Conservation (phyloP, 2,797 vertebrate species). For the Xenops minutus region DNA sequence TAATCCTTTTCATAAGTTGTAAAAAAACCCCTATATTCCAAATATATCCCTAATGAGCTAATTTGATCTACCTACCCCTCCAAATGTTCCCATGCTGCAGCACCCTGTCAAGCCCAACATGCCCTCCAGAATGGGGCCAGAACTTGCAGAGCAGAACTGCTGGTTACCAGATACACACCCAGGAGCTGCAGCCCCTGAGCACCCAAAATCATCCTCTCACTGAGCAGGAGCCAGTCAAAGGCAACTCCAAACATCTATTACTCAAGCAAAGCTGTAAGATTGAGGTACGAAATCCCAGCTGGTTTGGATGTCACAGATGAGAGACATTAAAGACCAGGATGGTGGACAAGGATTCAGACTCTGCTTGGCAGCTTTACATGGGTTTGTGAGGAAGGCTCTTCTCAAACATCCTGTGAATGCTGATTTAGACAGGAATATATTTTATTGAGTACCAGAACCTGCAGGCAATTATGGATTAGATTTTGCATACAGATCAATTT, state of each 20-base stretch:
- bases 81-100: neutral
- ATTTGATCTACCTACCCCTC: neutral
- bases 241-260: neutral
- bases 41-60: neutral
- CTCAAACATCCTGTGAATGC: neutral
- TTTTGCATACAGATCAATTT: neutral
- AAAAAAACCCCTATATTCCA: rapidly evolving
- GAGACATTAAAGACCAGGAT: neutral
- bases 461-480: neutral
- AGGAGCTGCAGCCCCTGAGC: neutral
- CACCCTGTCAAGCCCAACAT: neutral
- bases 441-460: neutral
- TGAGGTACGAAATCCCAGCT: neutral
- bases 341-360: neutral
- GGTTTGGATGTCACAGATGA: neutral
- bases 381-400: neutral
- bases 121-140: neutral
- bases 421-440: neutral
- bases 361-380: neutral
- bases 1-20: neutral
- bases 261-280: neutral
- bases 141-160: neutral
- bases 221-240: neutral
- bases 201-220: neutral
- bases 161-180: neutral